Evolutionary conservation across 1,140 invertebrate genomes (phyloP).

Genomic region (Paraescarpia echinospica): DNA sequence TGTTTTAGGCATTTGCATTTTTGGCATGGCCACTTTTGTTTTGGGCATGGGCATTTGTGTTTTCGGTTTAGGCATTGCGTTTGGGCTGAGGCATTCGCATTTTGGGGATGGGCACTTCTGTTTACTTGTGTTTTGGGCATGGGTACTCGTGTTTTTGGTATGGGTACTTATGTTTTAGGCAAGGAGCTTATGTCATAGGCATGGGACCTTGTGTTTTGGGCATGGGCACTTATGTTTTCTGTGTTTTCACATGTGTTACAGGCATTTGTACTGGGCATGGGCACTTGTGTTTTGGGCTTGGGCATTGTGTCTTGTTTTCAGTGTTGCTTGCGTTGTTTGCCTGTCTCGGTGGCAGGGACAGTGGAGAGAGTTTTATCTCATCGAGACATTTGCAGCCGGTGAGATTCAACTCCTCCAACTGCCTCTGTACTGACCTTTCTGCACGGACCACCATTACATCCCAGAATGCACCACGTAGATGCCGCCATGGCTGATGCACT

Average conservation of each 20-base stretch:
- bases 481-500: neutral
- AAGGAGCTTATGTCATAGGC: neutral
- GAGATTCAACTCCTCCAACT: slow-evolving; percentile 82
- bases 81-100: too few species aligned
- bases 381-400: slow-evolving; percentile 64
- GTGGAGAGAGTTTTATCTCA: slow-evolving; percentile 69
- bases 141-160: too few species aligned
- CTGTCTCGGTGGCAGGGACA: slow-evolving; percentile 60
- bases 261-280: neutral
- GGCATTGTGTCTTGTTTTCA: neutral
- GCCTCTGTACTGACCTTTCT: slow-evolving; percentile 57
- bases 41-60: neutral
- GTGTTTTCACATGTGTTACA: neutral
- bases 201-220: neutral
- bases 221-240: neutral
- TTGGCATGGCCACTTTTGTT: neutral
- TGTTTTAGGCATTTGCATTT: neutral
- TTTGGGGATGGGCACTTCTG: too few species aligned
- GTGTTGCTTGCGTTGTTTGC: slow-evolving; percentile 9
- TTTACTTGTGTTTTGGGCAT: too few species aligned
- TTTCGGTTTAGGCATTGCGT: too few species aligned
- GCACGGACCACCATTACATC: neutral
- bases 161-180: too few species aligned
- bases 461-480: neutral
- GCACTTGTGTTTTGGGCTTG: neutral